These are phyloP conservation scores for Cottoperca gobio DNA, from an alignment of 2,797 vertebrate species.

Conservation along the genomic window DNA sequence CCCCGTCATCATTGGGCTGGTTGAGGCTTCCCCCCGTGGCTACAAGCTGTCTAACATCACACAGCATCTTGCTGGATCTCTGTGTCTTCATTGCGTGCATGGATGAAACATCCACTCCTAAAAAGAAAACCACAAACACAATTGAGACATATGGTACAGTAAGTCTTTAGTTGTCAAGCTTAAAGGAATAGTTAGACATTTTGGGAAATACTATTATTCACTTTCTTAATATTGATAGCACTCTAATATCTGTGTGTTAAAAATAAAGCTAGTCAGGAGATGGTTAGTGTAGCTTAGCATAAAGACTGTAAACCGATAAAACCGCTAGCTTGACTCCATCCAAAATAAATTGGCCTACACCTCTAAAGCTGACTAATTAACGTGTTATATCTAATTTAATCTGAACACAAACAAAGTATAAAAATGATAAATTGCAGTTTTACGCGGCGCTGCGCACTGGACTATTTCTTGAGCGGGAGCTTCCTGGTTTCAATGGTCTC, in stretches of 20 bases:
- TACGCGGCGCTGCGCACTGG: fast-evolving
- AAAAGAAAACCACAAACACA: conserved; percentile 24
- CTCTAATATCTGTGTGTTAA: neutral
- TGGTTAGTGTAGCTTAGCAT: neutral
- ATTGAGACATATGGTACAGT: neutral
- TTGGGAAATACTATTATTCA: no score
- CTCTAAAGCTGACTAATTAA: no score
- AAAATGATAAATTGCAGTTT: neutral
- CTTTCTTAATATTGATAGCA: no score
- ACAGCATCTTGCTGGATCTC: conserved; percentile 89
- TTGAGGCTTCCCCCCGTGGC: conserved; percentile 86
- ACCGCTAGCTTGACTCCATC: neutral
- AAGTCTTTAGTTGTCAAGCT: neutral
- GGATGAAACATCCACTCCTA: conserved; percentile 90
- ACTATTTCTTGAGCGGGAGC: neutral
- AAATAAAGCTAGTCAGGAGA: neutral
- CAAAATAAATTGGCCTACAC: no score
- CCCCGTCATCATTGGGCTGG: conserved; percentile 90
- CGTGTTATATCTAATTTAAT: no score
- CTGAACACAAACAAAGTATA: neutral
- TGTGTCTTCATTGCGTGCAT: conserved; percentile 90
- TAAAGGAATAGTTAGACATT: no score
- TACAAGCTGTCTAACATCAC: conserved; percentile 90
- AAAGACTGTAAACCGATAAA: neutral
- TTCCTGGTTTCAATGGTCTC: no score